A percentile compares a stretch with the other conserved stretches of the same genome.
phyloP scores from a whole-genome alignment of 2,113 vertebrate genomes.

The Actenoides lindsayi region DNA sequence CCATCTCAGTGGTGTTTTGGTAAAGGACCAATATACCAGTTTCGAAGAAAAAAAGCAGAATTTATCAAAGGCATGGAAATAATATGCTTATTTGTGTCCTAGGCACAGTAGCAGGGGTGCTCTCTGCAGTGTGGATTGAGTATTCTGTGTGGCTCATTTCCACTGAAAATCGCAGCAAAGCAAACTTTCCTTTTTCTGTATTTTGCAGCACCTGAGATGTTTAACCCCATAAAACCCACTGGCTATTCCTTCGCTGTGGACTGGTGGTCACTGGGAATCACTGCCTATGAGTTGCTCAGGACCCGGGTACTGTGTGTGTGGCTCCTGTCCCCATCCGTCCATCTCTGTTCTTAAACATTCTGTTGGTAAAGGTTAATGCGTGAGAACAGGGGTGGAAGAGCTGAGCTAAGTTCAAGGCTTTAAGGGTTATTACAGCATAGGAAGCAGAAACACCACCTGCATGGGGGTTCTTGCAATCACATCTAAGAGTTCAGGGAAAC shows the following conservation, averaged over 20 bases:
- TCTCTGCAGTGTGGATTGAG: not conserved
- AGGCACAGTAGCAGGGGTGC: not conserved
- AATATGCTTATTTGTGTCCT: too few relatives aligned
- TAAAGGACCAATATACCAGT: not conserved
- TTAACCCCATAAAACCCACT: slow-evolving; percentile 80
- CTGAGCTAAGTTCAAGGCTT: not conserved
- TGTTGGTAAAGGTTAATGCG: not conserved
- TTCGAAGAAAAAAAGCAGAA: not conserved
- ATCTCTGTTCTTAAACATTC: rapidly evolving
- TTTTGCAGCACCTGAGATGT: slow-evolving; percentile 93
- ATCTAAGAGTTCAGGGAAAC: not conserved
- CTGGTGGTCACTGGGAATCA: slow-evolving; percentile 87
- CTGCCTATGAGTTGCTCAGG: slow-evolving; percentile 92
- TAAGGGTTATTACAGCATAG: not conserved
- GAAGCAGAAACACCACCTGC: not conserved
- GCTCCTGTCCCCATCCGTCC: rapidly evolving
- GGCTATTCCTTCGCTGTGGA: slow-evolving; percentile 90
- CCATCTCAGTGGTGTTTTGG: not conserved
- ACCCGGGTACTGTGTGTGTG: slow-evolving; percentile 79
- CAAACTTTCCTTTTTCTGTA: not conserved
- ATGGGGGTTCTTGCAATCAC: not conserved
- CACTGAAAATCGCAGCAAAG: not conserved
- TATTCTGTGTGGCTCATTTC: not conserved
- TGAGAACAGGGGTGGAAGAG: too few relatives aligned
- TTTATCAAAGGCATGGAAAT: not conserved